Conservation (phyloP, 92 coral and sea anemone species). For the Epizoanthus scotinus region DNA sequence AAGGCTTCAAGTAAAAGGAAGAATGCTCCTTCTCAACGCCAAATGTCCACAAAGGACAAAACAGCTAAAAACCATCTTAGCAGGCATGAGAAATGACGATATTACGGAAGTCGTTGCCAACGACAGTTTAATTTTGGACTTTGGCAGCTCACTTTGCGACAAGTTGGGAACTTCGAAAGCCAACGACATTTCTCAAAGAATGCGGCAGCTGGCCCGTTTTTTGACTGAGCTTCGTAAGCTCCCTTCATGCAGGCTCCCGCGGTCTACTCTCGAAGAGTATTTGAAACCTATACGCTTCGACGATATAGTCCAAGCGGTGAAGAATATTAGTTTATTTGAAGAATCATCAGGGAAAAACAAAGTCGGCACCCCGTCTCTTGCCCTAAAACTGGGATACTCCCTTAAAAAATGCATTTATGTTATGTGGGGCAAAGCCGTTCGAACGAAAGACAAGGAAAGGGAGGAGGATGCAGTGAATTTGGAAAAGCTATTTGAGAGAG, state of each 20-base stretch:
- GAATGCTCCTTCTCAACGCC: background rate
- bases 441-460: conserved; percentile 16
- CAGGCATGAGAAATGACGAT: background rate
- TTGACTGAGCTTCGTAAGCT: conserved; percentile 20
- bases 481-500: conserved; percentile 38
- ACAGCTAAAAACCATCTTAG: background rate
- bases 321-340: background rate
- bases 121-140: too few relatives aligned
- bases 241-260: background rate
- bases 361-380: conserved; percentile 16
- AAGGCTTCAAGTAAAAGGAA: background rate
- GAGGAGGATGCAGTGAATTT: conserved; percentile 32
- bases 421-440: conserved; percentile 45
- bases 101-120: background rate
- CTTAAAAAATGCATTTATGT: conserved; percentile 42
- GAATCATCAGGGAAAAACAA: background rate
- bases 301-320: conserved; percentile 33
- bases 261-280: conserved; percentile 15
- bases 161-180: conserved; percentile 16
- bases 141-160: background rate
- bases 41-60: background rate
- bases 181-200: conserved; percentile 47
- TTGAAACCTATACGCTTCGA: conserved; percentile 49
- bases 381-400: conserved; percentile 38
- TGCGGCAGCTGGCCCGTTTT: conserved; percentile 51